These are phyloP conservation scores for Polietes domitor DNA, from an alignment of 2,888 invertebrate species.

Conservation along the genomic window DNA sequence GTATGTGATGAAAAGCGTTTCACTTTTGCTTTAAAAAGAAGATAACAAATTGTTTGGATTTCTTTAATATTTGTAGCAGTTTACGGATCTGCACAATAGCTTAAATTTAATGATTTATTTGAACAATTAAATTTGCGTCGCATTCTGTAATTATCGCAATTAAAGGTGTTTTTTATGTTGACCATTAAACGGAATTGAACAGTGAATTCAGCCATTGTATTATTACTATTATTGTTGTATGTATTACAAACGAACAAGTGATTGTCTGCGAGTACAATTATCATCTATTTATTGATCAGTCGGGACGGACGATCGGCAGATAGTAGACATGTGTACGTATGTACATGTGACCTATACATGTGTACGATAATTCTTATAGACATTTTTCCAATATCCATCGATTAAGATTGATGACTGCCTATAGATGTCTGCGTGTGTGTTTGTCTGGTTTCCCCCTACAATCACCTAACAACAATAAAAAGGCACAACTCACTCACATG, in stretches of 20 bases:
- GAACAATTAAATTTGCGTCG: constrained; percentile 1
- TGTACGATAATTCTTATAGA: constrained; percentile 18
- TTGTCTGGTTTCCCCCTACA: neutral
- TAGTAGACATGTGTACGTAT: no score
- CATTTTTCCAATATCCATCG: constrained; percentile 20
- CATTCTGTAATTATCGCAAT: neutral
- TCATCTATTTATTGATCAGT: neutral
- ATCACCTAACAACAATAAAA: neutral
- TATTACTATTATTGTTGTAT: no score
- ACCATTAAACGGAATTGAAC: neutral
- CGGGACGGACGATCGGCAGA: neutral
- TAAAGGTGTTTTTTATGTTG: constrained; percentile 3
- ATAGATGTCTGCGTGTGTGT: neutral
- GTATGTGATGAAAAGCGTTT: no score
- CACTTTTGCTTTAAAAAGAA: no score
- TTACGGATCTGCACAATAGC: no score
- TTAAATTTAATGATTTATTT: constrained; percentile 5
- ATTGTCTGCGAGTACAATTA: constrained; percentile 20
- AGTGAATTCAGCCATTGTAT: neutral
- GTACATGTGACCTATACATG: no score
- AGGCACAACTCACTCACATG: neutral
- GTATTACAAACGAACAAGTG: constrained; percentile 17
- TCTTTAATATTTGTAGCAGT: no score
- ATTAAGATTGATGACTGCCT: constrained; percentile 15
- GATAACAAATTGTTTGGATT: no score